These are phyloP conservation scores for Atlantisia rogersi DNA, from an alignment of 2,113 vertebrate genomes.

Conservation along the genomic window DNA sequence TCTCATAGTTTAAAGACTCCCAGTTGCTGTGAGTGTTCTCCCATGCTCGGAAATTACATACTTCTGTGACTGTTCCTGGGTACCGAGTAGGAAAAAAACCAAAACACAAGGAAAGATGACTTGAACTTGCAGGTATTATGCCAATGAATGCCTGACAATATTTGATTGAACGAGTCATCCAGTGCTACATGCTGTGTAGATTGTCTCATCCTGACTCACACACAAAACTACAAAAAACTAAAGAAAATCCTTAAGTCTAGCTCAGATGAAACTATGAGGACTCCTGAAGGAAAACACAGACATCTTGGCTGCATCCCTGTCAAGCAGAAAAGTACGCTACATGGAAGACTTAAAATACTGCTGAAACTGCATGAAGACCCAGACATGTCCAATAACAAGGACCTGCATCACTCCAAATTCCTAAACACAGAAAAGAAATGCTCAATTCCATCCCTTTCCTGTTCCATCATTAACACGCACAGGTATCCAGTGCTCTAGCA, in stretches of 20 bases:
- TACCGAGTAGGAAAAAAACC: background rate
- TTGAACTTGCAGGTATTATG: background rate
- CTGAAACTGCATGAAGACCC: background rate
- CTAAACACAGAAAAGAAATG: background rate
- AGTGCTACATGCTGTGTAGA: background rate
- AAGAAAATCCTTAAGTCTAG: background rate
- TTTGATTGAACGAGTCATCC: background rate
- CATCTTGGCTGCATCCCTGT: background rate
- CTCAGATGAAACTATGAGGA: background rate
- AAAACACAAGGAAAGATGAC: background rate
- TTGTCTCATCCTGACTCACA: background rate
- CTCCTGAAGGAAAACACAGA: background rate
- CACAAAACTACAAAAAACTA: rapidly evolving
- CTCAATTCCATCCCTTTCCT: background rate
- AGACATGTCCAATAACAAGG: rapidly evolving
- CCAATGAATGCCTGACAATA: background rate
- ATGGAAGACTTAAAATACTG: background rate
- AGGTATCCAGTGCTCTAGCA: rapidly evolving
- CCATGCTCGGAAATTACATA: background rate
- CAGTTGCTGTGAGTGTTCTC: background rate
- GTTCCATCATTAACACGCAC: background rate
- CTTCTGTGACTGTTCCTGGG: background rate
- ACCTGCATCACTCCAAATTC: background rate
- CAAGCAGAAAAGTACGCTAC: background rate
- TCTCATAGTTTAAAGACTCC: background rate